These are phyloP conservation scores for Poeciliopsis paucimaculata DNA, from an alignment of 2,797 vertebrate genomes.

Conservation along the genomic window DNA sequence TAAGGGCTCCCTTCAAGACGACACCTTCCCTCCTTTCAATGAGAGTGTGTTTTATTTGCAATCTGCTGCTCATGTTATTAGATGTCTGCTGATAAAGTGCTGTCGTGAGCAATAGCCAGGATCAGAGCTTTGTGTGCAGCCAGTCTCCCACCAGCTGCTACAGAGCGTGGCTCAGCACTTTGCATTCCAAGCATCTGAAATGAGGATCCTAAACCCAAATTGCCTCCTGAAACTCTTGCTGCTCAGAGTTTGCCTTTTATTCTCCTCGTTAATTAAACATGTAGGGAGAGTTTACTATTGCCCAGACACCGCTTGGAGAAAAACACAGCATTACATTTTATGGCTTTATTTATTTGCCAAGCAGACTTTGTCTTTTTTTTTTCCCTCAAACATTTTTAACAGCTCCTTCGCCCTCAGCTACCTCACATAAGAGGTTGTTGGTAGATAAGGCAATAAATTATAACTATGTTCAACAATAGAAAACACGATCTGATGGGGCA, in stretches of 20 bases:
- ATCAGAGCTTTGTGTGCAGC: constrained; percentile 56
- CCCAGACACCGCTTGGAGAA: constrained; percentile 54
- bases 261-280: constrained; percentile 77
- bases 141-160: constrained; percentile 68
- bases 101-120: constrained; percentile 57
- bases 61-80: constrained; percentile 51
- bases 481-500: constrained; percentile 48
- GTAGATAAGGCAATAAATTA: constrained; percentile 59
- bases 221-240: constrained; percentile 49
- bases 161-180: constrained; percentile 61
- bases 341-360: constrained; percentile 73
- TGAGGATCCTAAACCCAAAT: constrained; percentile 71
- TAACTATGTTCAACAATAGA: constrained; percentile 48
- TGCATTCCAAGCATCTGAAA: constrained; percentile 70
- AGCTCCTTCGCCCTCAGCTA: constrained; percentile 33
- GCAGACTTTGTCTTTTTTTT: constrained; percentile 55
- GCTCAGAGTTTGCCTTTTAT: constrained; percentile 55
- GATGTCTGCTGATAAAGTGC: constrained; percentile 65
- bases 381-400: constrained; percentile 48
- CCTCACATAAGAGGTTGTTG: constrained; percentile 62
- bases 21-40: constrained; percentile 42
- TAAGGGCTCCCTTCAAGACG: constrained; percentile 18
- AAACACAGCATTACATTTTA: constrained; percentile 68
- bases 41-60: constrained; percentile 55
- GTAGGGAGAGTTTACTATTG: constrained; percentile 64